Conservation (phyloP, 2,113 vertebrate genomes). For the Erythrolamprus reginae region DNA sequence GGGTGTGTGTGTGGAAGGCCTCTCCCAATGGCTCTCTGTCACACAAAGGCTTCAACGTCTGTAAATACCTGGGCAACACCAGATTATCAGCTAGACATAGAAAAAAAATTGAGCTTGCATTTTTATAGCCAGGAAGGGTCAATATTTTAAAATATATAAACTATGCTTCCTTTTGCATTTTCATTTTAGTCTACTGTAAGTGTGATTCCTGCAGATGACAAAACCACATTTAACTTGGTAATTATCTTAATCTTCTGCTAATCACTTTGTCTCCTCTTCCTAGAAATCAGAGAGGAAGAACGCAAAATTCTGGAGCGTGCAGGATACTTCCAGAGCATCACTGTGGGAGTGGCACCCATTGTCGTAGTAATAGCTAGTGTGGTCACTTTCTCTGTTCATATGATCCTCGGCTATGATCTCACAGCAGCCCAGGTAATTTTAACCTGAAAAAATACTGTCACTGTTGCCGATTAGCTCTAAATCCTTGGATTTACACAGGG, state of each 20-base stretch:
- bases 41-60: too few species aligned
- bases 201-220: background rate
- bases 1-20: too few species aligned
- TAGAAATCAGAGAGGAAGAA: slow-evolving; percentile 86
- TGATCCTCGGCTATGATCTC: slow-evolving; percentile 88
- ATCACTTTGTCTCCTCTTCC: slow-evolving; percentile 1
- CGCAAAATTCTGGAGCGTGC: slow-evolving; percentile 79
- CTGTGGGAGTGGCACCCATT: slow-evolving; percentile 87
- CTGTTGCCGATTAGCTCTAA: background rate
- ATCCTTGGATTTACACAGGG: background rate
- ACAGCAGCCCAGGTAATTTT: slow-evolving; percentile 82
- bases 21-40: too few species aligned
- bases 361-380: slow-evolving; percentile 92
- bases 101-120: background rate
- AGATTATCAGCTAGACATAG: too few species aligned
- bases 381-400: slow-evolving; percentile 87
- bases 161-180: background rate
- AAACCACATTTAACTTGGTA: background rate
- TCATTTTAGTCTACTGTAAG: background rate
- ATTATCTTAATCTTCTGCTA: background rate
- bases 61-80: too few species aligned
- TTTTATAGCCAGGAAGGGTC: background rate
- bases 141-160: background rate
- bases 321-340: slow-evolving; percentile 92
- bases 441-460: background rate